Conservation (phyloP, 2,797 vertebrate species). For the Carapus acus region DNA sequence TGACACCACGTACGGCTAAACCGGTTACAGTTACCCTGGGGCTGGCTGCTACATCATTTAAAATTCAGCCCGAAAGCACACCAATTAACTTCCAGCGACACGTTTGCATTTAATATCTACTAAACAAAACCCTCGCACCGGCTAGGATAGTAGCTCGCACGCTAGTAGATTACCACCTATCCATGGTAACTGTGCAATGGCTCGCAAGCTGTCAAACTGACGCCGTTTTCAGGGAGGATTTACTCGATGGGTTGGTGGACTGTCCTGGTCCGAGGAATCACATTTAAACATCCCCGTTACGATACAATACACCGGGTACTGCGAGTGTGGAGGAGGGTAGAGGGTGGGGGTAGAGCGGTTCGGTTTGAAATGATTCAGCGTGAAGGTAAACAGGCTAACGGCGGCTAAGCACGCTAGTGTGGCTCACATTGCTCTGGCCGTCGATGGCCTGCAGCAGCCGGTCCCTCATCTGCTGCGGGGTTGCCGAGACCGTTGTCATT, state of each 20-base stretch:
- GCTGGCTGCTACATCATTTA: fast-evolving
- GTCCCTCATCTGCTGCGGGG: slow-evolving; percentile 99
- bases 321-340: no score
- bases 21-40: background rate
- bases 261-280: background rate
- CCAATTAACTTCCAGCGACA: background rate
- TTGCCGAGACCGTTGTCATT: slow-evolving; percentile 97
- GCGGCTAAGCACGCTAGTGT: slow-evolving; percentile 45
- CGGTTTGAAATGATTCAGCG: slow-evolving; percentile 20
- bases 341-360: no score
- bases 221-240: background rate
- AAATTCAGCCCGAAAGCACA: fast-evolving
- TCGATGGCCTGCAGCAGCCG: slow-evolving; percentile 99
- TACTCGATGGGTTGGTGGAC: slow-evolving; percentile 5
- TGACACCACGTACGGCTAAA: no score
- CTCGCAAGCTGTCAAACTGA: slow-evolving; percentile 57
- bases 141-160: slow-evolving; percentile 53
- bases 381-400: slow-evolving; percentile 48
- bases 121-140: slow-evolving; percentile 15
- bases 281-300: background rate
- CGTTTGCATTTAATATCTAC: slow-evolving; percentile 10
- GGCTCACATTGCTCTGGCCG: slow-evolving; percentile 94
- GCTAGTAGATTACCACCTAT: slow-evolving; percentile 36
- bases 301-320: background rate
- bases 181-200: slow-evolving; percentile 39